A percentile compares a stretch with the other conserved stretches of the same genome.
Evolutionary conservation across 2,888 invertebrate genomes (phyloP).

Genomic region (Enoplolaimus lenunculus): DNA sequence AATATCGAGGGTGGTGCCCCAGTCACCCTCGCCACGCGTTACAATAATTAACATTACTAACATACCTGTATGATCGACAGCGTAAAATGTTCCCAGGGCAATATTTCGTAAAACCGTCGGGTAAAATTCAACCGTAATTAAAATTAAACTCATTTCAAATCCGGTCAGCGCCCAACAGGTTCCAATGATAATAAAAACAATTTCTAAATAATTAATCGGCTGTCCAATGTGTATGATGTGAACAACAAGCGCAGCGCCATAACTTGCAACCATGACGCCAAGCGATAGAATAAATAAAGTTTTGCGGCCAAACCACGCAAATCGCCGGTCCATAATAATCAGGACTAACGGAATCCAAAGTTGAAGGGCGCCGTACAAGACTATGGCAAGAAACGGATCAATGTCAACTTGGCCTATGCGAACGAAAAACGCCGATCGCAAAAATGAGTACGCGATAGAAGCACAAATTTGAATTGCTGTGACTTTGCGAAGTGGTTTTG

Average conservation of each 20-base stretch:
- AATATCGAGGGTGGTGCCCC: not conserved
- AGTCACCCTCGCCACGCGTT: not conserved
- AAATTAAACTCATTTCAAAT: constrained; percentile 14
- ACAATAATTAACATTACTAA: constrained; percentile 12
- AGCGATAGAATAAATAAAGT: constrained; percentile 2
- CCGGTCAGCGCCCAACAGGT: constrained; percentile 4
- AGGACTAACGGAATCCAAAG: not conserved
- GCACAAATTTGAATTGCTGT: constrained; percentile 9
- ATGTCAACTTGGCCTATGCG: not conserved
- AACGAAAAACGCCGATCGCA: constrained; percentile 1
- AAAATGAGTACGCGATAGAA: not conserved
- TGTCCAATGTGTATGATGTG: not conserved
- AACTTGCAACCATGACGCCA: not conserved
- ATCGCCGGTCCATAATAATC: not conserved
- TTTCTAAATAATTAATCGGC: not conserved
- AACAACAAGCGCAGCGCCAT: constrained; percentile 3
- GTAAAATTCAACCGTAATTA: constrained; percentile 16
- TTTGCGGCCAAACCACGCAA: constrained; percentile 8
- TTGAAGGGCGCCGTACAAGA: not conserved
- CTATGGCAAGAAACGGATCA: constrained; percentile 7
- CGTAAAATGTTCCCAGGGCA: constrained; percentile 9
- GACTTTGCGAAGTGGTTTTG: not conserved
- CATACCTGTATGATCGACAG: constrained; percentile 1
- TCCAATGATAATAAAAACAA: constrained; percentile 1
- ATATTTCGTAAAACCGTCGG: constrained; percentile 16